Evolutionary conservation across 2,888 invertebrate genomes (phyloP).

Genomic region (Loripinus fragilis): DNA sequence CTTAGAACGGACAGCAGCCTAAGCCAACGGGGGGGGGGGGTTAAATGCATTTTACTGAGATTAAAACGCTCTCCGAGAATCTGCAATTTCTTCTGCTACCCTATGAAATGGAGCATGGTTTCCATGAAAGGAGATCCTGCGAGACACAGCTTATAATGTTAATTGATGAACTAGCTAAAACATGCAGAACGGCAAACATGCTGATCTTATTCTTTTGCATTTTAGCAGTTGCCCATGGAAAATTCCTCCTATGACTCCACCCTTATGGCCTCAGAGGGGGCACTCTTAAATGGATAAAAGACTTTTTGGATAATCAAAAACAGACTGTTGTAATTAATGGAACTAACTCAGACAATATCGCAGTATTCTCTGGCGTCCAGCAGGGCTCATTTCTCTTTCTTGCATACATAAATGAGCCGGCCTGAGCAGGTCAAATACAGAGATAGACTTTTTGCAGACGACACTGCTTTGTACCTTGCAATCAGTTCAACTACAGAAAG

Average conservation of each 20-base stretch:
- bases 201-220: background rate
- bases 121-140: background rate
- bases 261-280: constrained; percentile 6
- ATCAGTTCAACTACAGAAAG: background rate
- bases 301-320: constrained; percentile 8
- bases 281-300: constrained; percentile 22
- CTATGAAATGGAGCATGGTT: background rate
- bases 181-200: background rate
- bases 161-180: background rate
- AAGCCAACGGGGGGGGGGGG: no score
- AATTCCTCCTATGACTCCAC: constrained; percentile 14
- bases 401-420: constrained; percentile 4
- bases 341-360: constrained; percentile 10
- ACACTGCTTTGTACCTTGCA: constrained; percentile 21
- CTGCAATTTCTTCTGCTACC: no score
- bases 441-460: constrained; percentile 21
- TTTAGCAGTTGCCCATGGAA: constrained; percentile 18
- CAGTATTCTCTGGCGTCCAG: constrained; percentile 27
- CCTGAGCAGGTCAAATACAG: constrained; percentile 8
- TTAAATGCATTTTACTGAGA: no score
- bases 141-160: background rate
- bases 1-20: no score
- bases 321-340: constrained; percentile 28
- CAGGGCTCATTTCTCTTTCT: constrained; percentile 27
- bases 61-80: no score